These are phyloP conservation scores for Anas georgica DNA, from an alignment of 2,797 vertebrate species.

Conservation along the genomic window DNA sequence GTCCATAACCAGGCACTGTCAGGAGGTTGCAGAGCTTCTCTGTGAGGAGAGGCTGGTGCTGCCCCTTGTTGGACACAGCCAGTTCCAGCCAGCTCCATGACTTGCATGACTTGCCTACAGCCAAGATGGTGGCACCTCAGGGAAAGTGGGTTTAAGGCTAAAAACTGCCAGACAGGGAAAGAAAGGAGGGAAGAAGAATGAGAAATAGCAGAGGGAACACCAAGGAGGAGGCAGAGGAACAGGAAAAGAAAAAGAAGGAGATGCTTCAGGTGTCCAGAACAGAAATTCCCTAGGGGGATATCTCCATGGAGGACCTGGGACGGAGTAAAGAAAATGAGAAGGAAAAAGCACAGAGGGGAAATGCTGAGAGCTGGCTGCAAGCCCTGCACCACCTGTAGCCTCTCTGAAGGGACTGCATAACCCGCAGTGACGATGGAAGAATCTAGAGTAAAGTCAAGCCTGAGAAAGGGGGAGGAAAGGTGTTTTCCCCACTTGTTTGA, in stretches of 20 bases:
- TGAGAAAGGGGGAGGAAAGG: neutral
- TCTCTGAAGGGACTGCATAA: neutral
- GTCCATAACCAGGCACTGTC: neutral
- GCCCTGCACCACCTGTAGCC: neutral
- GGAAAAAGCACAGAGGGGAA: neutral
- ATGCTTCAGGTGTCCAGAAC: neutral
- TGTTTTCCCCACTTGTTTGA: neutral
- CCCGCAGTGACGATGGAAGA: neutral
- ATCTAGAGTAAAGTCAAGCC: neutral
- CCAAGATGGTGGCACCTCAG: neutral
- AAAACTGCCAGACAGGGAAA: neutral
- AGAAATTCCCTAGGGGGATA: neutral
- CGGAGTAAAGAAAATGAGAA: neutral
- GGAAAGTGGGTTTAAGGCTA: neutral
- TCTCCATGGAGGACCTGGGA: too few relatives aligned
- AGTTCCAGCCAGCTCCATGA: neutral
- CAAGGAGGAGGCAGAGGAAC: neutral
- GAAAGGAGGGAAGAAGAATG: neutral
- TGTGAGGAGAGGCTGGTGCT: too few relatives aligned
- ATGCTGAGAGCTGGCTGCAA: too few relatives aligned
- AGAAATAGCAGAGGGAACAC: neutral
- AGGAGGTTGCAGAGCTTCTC: neutral
- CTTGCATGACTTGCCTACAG: neutral
- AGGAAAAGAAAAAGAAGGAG: neutral
- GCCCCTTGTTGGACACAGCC: neutral